Conservation (phyloP, 2,797 vertebrate genomes). For the Sebastes oblongus region DNA sequence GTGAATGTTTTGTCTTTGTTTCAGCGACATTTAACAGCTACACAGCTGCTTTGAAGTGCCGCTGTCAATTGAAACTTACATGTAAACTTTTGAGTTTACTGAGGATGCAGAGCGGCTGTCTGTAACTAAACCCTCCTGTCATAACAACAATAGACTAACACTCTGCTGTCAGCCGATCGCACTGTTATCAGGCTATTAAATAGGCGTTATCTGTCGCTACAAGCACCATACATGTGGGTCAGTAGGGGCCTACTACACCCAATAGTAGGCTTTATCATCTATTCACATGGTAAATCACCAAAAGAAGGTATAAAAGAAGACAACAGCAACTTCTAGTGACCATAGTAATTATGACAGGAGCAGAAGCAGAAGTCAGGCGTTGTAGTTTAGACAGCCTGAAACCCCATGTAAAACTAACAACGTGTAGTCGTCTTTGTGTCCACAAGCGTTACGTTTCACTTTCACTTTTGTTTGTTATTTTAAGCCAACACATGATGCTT, state of each 20-base stretch:
- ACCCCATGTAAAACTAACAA: too few species aligned
- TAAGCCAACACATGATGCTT: too few species aligned
- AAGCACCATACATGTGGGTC: neutral
- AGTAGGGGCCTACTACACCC: neutral
- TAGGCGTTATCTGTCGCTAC: neutral
- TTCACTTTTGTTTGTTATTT: too few species aligned
- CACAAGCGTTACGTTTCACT: too few species aligned
- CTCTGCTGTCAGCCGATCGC: fast-evolving
- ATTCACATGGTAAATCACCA: neutral
- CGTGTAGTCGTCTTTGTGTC: too few species aligned
- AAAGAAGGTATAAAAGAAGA: too few species aligned
- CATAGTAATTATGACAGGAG: too few species aligned
- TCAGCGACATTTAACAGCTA: neutral
- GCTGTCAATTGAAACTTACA: neutral
- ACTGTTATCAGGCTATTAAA: neutral
- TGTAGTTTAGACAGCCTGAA: too few species aligned
- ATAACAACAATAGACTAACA: neutral
- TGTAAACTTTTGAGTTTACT: neutral
- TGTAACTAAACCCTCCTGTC: neutral
- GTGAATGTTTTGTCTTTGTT: conserved; percentile 14
- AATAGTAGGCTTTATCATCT: neutral
- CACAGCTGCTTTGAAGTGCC: conserved; percentile 8
- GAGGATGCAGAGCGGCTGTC: neutral
- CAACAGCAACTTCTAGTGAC: too few species aligned
- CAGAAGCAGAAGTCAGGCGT: too few species aligned